Conservation (phyloP, 2,797 vertebrate species). For the Labroides dimidiatus region DNA sequence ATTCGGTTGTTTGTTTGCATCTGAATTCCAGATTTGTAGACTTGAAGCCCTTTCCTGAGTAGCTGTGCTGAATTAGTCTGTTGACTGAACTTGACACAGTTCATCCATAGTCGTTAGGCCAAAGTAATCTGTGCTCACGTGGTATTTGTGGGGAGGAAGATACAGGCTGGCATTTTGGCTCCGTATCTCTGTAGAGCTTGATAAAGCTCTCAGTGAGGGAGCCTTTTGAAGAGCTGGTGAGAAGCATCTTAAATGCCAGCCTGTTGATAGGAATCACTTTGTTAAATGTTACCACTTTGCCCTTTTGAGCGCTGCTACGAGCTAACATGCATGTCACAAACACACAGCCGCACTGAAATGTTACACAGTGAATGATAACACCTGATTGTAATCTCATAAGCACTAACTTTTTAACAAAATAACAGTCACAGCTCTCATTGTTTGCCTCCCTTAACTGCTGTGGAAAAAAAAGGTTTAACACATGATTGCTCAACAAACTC, state of each 20-base stretch:
- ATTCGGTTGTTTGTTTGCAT: slow-evolving; percentile 16
- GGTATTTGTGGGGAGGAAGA: slow-evolving; percentile 45
- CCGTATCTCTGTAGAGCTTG: slow-evolving; percentile 36
- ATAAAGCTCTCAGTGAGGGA: slow-evolving; percentile 42
- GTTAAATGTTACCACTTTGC: slow-evolving; percentile 44
- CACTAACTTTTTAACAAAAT: slow-evolving; percentile 7
- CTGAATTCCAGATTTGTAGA: slow-evolving; percentile 9
- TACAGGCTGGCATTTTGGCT: slow-evolving; percentile 61
- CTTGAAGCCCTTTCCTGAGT: slow-evolving; percentile 12
- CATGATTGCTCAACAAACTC: slow-evolving; percentile 38
- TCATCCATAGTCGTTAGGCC: slow-evolving; percentile 47
- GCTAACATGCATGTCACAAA: slow-evolving; percentile 36
- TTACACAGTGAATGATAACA: slow-evolving; percentile 2
- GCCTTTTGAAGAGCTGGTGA: slow-evolving; percentile 44
- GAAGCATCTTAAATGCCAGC: slow-evolving; percentile 58
- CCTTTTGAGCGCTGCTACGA: slow-evolving; percentile 41
- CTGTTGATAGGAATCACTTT: slow-evolving; percentile 47
- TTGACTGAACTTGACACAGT: slow-evolving; percentile 24
- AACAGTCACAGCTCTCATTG: slow-evolving; percentile 22
- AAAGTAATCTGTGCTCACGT: slow-evolving; percentile 33
- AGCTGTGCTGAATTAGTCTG: slow-evolving; percentile 7
- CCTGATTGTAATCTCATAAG: slow-evolving; percentile 25
- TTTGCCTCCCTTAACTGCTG: slow-evolving; percentile 41
- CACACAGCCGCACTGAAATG: slow-evolving; percentile 16
- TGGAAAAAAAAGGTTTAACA: slow-evolving; percentile 35